Base-by-base conservation (phyloP, 2,888 invertebrate genomes). In the Acanthococcus lagerstroemiae region DNA sequence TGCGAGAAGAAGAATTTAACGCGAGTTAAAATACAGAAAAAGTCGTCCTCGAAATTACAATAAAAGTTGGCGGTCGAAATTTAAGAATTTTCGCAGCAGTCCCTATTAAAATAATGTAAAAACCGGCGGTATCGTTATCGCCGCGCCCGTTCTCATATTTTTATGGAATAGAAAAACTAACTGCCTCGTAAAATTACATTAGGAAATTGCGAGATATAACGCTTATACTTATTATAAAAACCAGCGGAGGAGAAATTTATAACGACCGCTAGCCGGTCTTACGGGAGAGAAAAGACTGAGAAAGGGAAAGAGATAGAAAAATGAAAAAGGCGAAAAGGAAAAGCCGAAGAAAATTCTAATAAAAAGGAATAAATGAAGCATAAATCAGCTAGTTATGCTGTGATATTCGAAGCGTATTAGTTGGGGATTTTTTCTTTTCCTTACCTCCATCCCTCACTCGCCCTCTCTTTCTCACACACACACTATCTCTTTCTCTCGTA, bases 321-420 rank as follows among this genome's bases (percentile, higher is more conserved):
- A 37, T 2, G 25, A 58, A 45, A 58, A 58, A 37, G 44, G 58
- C 58, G 45, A 45, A 58, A 58, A 58, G 58, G 58, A 58, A 44
- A 58, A 58, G 58, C 58, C 58, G 58, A 58, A 45, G 45, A 45
- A 58, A 58, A 58, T 58, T 58, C 58, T 58, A 58, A 58, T 58
- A 58, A 58, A 58, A 58, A 58, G 58, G 58, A 58, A 58, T 58
- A 58, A 58, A 58, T 58, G 58, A 58, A 58, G 58, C 58, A 58
- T 58, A 58, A 58, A 58, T 58, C 58, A 58, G 58, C 58, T 58
- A 58, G 58, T 58, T 58, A 58, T 58, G 58, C 58, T 58, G 37
- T 37, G 58, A 58, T 58, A 58, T 58, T 58, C 58, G 58, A 58
- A 58, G 45, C 58, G 58, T 58, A 45, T 58, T 58, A 58, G 58